Evolutionary conservation across 2,797 vertebrate species (phyloP), one percentile per base, ranked within the genome.

Genomic region (Antennarius maculatus): DNA sequence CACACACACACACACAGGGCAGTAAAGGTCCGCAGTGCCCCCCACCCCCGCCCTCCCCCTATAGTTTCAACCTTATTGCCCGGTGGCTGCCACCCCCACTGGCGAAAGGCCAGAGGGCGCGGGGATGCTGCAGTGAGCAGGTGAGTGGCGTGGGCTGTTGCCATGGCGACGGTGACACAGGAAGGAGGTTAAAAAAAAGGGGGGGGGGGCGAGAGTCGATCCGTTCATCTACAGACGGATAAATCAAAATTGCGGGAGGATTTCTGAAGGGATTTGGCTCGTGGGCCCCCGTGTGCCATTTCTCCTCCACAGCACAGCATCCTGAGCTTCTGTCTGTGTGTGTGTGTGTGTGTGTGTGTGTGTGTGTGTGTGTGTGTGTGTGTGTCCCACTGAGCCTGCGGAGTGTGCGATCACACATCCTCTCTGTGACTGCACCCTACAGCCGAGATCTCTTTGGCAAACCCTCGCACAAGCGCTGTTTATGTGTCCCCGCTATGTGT

Each of bases 321-420:
- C 74, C 67, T 79, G 64, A 82, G 86, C 82, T 86, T 88, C 84
- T 86, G 83, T 85, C 71, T 77, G 64, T 54, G 65, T 49, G 64
- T 56, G 54, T 68, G 43, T 48, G 46, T 67, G 71, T 45, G 71
- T 57, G 72, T 56, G 59, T 59, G 65, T 56, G 42, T 55, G 31
- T 28, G 28, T 28, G 39, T 31, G 43, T 69, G 73, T 72, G 50
- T 54, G 56, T 60, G 62, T 51, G 41, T 58, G 37, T 23, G 17
- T 29, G 39, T 31, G 43, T 79, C 74, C 84, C 56, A 48, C 79
- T 69, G 81, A 81, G 83, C 62, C 54, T 66, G 59, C 65, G 59
- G 76, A 85, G 80, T 85, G 86, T 90, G 88, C 82, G 87, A 89
- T 91, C 86, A 88, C 88, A 89, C 89, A 81, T 86, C 82, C 81